Percentiles rank a stretch among this genome's conserved stretches.
Conservation (phyloP, 2,888 invertebrate genomes). For the Carcina quercana region DNA sequence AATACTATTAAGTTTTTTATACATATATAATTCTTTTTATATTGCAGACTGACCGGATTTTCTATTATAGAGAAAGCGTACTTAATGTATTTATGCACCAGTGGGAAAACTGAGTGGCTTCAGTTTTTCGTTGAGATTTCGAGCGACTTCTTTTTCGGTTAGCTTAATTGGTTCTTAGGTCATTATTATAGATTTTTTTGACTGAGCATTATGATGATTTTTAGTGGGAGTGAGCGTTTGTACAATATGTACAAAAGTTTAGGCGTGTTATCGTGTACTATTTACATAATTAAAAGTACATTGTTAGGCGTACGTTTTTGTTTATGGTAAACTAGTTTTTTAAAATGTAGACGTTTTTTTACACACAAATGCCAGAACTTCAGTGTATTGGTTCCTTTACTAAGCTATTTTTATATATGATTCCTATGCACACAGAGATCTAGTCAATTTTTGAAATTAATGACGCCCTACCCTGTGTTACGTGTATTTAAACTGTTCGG, state of each 20-base stretch:
- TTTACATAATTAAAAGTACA: conserved; percentile 66
- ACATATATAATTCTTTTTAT: conserved; percentile 12
- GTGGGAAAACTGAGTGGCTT: conserved; percentile 40
- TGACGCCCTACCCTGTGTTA: conserved; percentile 55
- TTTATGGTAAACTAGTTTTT: conserved; percentile 56
- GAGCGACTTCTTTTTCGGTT: too few relatives aligned
- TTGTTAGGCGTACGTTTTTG: conserved; percentile 55
- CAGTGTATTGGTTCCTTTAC: conserved; percentile 70
- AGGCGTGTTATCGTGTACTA: conserved; percentile 60
- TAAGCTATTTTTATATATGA: conserved; percentile 67
- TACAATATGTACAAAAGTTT: conserved; percentile 66
- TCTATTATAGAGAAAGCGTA: conserved; percentile 21
- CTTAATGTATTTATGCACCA: conserved; percentile 33
- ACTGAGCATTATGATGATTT: conserved; percentile 48
- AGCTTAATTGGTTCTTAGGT: conserved; percentile 34
- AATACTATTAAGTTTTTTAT: conserved; percentile 19
- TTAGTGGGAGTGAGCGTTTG: conserved; percentile 52
- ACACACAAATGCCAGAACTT: conserved; percentile 59
- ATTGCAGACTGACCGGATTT: conserved; percentile 13
- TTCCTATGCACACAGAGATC: conserved; percentile 74
- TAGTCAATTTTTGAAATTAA: conserved; percentile 74
- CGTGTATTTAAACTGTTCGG: too few relatives aligned
- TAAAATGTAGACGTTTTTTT: conserved; percentile 47
- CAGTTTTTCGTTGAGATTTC: conserved; percentile 42
- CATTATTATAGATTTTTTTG: conserved; percentile 42